Evolutionary conservation across 2,888 invertebrate species (phyloP).

Genomic region (Tillus elongatus): DNA sequence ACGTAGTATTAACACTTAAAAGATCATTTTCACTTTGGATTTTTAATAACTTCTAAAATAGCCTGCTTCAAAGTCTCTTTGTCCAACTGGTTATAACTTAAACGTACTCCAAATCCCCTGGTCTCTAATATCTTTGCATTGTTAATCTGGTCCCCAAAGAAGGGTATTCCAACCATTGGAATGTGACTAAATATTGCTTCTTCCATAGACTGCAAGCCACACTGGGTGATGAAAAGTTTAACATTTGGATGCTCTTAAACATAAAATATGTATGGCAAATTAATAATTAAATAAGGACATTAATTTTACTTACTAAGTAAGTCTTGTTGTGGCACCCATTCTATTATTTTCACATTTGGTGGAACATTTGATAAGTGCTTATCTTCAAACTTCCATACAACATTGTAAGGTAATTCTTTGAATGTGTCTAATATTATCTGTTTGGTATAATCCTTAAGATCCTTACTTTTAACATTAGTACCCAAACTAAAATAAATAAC

Average conservation of each 20-base stretch:
- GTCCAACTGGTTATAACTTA: conserved; percentile 20
- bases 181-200: conserved; percentile 25
- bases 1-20: background rate
- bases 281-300: background rate
- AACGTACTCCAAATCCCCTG: conserved; percentile 21
- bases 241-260: conserved; percentile 27
- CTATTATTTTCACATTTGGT: conserved; percentile 21
- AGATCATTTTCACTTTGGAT: conserved; percentile 26
- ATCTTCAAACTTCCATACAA: conserved; percentile 27
- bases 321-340: conserved; percentile 25
- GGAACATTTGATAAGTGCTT: conserved; percentile 17
- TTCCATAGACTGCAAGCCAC: conserved; percentile 24
- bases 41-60: conserved; percentile 27
- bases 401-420: conserved; percentile 20
- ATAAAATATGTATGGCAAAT: conserved; percentile 1
- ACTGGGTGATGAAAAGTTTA: conserved; percentile 27
- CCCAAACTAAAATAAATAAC: conserved; percentile 26
- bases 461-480: conserved; percentile 18
- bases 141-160: conserved; percentile 25
- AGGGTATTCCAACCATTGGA: conserved; percentile 29
- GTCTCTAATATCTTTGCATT: conserved; percentile 23
- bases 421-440: conserved; percentile 18
- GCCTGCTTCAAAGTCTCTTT: conserved; percentile 24
- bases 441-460: conserved; percentile 13
- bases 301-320: conserved; percentile 21